Percentiles rank a stretch among this genome's conserved stretches.
Conservation (phyloP, 2,888 invertebrate genomes). For the Pandemis cinnamomeana region DNA sequence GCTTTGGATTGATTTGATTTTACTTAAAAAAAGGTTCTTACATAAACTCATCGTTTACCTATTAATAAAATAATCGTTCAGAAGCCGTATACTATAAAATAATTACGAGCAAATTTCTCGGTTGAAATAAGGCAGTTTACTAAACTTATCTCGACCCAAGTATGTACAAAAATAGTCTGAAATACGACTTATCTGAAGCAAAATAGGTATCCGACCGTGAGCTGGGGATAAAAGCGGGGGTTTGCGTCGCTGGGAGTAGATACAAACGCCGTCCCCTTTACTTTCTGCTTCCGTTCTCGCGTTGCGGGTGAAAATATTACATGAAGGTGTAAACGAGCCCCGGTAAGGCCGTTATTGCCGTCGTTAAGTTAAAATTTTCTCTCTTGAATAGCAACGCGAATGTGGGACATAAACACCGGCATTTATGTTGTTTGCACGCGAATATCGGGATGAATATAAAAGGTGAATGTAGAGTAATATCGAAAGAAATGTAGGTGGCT, state of each 20-base stretch:
- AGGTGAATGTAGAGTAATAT: conserved; percentile 39
- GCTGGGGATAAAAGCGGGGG: conserved; percentile 30
- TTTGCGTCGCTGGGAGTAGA: conserved; percentile 33
- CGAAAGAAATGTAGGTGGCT: conserved; percentile 36
- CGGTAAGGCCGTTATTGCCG: conserved; percentile 69
- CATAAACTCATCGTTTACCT: background rate
- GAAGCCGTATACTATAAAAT: background rate
- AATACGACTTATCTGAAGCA: conserved; percentile 37
- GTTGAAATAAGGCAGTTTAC: conserved; percentile 4
- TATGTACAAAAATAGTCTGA: conserved; percentile 26
- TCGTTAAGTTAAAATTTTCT: conserved; percentile 78
- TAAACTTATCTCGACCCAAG: conserved; percentile 1
- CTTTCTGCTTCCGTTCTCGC: conserved; percentile 64
- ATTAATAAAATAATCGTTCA: background rate
- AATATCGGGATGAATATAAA: conserved; percentile 62
- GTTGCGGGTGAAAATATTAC: conserved; percentile 66
- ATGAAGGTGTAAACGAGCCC: conserved; percentile 71
- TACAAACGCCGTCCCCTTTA: conserved; percentile 45
- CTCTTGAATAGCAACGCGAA: conserved; percentile 68
- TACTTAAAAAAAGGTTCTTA: no score
- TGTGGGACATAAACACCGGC: conserved; percentile 68
- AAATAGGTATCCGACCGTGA: conserved; percentile 40
- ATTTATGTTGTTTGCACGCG: conserved; percentile 70
- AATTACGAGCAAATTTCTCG: background rate
- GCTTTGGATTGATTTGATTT: no score